Evolutionary conservation across 1,140 invertebrate genomes (phyloP).

Genomic region (Argopecten irradians): DNA sequence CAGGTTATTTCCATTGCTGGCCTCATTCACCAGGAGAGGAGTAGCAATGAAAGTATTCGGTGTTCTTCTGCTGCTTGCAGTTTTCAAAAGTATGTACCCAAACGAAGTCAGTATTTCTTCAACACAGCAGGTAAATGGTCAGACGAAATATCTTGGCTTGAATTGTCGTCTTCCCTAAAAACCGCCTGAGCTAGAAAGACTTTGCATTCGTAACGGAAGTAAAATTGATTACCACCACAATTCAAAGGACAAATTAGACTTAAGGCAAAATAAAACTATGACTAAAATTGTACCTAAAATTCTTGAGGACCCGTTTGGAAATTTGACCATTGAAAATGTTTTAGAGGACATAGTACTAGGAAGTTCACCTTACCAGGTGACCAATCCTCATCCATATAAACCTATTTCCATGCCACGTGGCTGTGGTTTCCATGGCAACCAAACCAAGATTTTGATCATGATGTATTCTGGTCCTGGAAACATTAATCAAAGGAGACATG

Average conservation of each 20-base stretch:
- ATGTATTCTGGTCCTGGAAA: constrained; percentile 27
- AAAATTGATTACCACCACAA: background rate
- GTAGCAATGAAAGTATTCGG: background rate
- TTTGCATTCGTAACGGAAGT: background rate
- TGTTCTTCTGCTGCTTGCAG: background rate
- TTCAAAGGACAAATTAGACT: background rate
- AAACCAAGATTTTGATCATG: background rate
- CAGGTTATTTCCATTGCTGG: background rate
- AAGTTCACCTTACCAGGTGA: background rate
- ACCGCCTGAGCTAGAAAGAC: background rate
- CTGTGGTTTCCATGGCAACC: background rate
- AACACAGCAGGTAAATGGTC: background rate
- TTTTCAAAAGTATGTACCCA: background rate
- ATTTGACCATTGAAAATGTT: background rate
- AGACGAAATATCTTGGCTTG: background rate
- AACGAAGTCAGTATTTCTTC: background rate
- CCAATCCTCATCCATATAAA: background rate
- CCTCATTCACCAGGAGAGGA: background rate
- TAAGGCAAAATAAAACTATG: background rate
- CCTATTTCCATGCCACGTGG: background rate
- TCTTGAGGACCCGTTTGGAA: background rate
- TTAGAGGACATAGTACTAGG: background rate
- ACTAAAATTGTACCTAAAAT: background rate
- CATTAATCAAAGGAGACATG: constrained; percentile 30
- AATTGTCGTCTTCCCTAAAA: background rate